Percentiles rank a stretch among this genome's conserved stretches.
Evolutionary conservation across 2,797 vertebrate species (phyloP).

Genomic region (Bufotes viridis): DNA sequence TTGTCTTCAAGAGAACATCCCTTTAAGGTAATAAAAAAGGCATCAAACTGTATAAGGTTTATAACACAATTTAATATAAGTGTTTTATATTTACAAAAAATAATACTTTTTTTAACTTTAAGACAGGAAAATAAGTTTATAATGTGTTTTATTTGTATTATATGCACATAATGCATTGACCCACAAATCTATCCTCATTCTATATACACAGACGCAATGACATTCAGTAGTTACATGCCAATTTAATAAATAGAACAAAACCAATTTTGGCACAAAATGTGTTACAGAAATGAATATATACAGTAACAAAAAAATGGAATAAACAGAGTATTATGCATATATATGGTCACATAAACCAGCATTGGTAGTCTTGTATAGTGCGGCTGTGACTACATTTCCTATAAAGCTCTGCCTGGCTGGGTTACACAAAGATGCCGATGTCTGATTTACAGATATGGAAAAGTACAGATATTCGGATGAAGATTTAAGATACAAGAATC

Average conservation of each 20-base stretch:
- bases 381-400: not conserved
- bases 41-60: not conserved
- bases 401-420: not conserved
- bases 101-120: conserved; percentile 32
- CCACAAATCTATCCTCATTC: conserved; percentile 66
- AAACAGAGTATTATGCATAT: conserved; percentile 63
- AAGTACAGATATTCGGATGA: conserved; percentile 76
- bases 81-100: conserved; percentile 52
- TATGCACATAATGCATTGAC: conserved; percentile 67
- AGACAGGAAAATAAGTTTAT: conserved; percentile 48
- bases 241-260: conserved; percentile 85
- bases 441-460: conserved; percentile 77
- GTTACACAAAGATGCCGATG: not conserved
- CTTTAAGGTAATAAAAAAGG: conserved; percentile 4
- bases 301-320: conserved; percentile 30
- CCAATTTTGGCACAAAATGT: conserved; percentile 80
- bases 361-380: not conserved
- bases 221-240: conserved; percentile 79
- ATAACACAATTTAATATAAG: conserved; percentile 57
- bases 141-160: conserved; percentile 57
- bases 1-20: not conserved
- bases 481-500: conserved; percentile 69
- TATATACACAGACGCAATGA: conserved; percentile 74
- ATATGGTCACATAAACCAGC: conserved; percentile 41
- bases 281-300: conserved; percentile 78